Conservation (phyloP, 1,140 invertebrate species). For the Aphaenogaster ashmeadi region DNA sequence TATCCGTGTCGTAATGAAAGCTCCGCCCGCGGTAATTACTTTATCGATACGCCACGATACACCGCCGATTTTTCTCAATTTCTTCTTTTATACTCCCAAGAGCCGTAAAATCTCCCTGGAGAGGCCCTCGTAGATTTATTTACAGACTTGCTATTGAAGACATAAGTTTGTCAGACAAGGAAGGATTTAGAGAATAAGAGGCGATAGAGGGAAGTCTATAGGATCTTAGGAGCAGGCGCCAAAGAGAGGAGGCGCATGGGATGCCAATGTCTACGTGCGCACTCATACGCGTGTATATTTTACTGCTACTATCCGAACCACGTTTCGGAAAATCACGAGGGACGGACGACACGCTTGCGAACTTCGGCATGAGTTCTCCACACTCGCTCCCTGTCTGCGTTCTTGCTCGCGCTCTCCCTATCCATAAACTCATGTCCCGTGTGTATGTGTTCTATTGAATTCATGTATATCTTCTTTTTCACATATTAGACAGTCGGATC, state of each 20-base stretch:
- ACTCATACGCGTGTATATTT: slow-evolving; percentile 62
- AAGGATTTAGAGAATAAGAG: slow-evolving; percentile 68
- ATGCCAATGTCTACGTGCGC: slow-evolving; percentile 62
- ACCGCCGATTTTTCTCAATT: slow-evolving; percentile 84
- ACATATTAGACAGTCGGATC: slow-evolving; percentile 19
- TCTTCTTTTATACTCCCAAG: slow-evolving; percentile 72
- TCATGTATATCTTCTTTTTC: slow-evolving; percentile 38
- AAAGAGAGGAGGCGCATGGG: slow-evolving; percentile 10
- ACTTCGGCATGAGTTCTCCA: slow-evolving; percentile 75
- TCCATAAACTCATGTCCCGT: not conserved
- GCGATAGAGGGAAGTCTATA: slow-evolving; percentile 43
- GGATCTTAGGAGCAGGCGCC: not conserved
- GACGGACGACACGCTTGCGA: slow-evolving; percentile 77
- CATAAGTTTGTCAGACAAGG: slow-evolving; percentile 82
- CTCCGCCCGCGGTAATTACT: slow-evolving; percentile 84
- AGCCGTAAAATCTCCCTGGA: slow-evolving; percentile 27
- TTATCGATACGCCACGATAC: slow-evolving; percentile 83
- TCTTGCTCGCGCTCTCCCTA: not conserved
- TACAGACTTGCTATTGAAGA: slow-evolving; percentile 81
- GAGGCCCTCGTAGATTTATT: slow-evolving; percentile 79
- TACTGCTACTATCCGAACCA: slow-evolving; percentile 45
- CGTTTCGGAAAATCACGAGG: slow-evolving; percentile 76
- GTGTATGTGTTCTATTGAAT: slow-evolving; percentile 21
- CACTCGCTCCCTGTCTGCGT: slow-evolving; percentile 43
- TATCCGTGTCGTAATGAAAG: slow-evolving; percentile 82